Evolutionary conservation across 2,797 vertebrate species (phyloP), one percentile per base, ranked within the genome.

Genomic region (Synanceia verrucosa): DNA sequence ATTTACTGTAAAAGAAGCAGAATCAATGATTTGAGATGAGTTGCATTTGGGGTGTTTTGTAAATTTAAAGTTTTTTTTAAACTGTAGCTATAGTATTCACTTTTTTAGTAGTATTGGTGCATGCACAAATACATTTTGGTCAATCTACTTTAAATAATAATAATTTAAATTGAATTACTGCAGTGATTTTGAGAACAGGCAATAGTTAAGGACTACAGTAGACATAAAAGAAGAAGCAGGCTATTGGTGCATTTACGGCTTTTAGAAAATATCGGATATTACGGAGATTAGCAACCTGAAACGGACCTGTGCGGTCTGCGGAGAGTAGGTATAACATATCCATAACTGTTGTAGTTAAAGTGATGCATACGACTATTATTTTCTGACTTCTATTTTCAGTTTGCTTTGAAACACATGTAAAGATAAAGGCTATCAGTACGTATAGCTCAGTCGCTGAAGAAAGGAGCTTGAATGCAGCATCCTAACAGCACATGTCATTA

Each of bases 241-340:
- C 9, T 16, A 0, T 6, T 11, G 43, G 19, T 70, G 65, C 55
- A 21, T 57, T 70, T 31, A 0, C 33, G 3, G 4, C 1, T 11
- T 24, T 39, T 3, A 48, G 26, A 47, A n/a, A 19, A 31, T 21
- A 4, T n/a, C 1, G 0, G 12, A 12, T 24, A n/a, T 37, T 3
- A n/a, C 14, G 1, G 2, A 12, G 1, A 34, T 2, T 1, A 28
- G 10, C 26, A 6, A 4, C 3, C 0, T 3, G 3, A 33, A 58
- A 23, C 2, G 1, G 9, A 21, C 4, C 1, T 9, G 4, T 21
- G 16, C 3, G 14, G 21, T 50, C 3, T 26, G 21, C 4, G 1
- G 24, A 0, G 1, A 21, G 43, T 9, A 39, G n/a, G 4, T 28
- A 3, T 9, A 9, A 2, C 18, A 21, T 9, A 33, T 12, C n/a